phyloP scores from a whole-genome alignment of 2,888 invertebrate species.

The Rhamnusium bicolor region DNA sequence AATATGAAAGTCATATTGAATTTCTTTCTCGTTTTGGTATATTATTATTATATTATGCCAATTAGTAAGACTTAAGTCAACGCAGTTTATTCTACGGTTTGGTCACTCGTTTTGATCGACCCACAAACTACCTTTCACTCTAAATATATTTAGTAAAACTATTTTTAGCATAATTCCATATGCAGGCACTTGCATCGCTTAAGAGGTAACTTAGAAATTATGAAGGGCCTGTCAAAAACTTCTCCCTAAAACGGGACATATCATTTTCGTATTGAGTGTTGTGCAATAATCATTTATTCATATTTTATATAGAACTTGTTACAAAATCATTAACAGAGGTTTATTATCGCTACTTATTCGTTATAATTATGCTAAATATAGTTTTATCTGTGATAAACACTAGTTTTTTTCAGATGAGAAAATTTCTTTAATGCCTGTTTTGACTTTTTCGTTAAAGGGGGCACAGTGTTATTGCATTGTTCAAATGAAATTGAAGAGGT shows the following conservation, averaged over 20 bases:
- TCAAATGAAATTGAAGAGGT: too few species aligned
- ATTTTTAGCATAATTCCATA: slow-evolving; percentile 12
- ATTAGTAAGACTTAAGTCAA: slow-evolving; percentile 46
- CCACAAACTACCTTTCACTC: slow-evolving; percentile 12
- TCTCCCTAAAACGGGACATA: not conserved
- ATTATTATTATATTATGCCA: slow-evolving; percentile 49
- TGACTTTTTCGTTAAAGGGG: too few species aligned
- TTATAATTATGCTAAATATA: not conserved
- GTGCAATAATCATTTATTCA: not conserved
- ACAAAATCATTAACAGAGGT: not conserved
- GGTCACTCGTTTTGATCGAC: slow-evolving; percentile 19
- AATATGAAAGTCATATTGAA: slow-evolving; percentile 54
- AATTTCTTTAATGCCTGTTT: too few species aligned
- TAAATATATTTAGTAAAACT: not conserved
- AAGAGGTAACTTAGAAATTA: not conserved
- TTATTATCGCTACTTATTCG: not conserved
- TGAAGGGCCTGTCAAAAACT: not conserved
- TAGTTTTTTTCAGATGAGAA: too few species aligned
- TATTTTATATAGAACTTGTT: not conserved
- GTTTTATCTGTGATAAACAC: too few species aligned
- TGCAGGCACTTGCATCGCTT: slow-evolving; percentile 15
- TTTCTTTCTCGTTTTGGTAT: slow-evolving; percentile 48
- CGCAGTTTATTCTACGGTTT: slow-evolving; percentile 28
- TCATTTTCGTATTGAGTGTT: not conserved
- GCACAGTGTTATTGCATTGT: too few species aligned